These are phyloP conservation scores for Tenebrosternarchus preto DNA, from an alignment of 2,113 vertebrate species.

Conservation along the genomic window DNA sequence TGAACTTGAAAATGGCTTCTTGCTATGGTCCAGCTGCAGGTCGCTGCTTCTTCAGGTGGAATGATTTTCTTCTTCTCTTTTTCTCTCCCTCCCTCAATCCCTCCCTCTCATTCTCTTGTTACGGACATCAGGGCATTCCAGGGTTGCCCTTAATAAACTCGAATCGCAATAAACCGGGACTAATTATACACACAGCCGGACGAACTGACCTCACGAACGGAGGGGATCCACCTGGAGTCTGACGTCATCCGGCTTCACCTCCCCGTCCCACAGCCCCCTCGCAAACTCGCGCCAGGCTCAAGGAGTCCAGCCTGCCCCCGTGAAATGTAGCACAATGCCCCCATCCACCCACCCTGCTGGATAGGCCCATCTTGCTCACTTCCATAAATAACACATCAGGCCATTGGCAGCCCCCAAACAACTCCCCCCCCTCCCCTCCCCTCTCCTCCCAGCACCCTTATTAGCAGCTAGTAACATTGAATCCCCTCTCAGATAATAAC, in stretches of 20 bases:
- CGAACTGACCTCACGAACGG: constrained; percentile 44
- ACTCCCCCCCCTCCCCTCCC: constrained; percentile 11
- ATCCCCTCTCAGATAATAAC: constrained; percentile 57
- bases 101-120: constrained; percentile 46
- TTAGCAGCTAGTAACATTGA: constrained; percentile 60
- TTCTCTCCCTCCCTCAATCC: constrained; percentile 2
- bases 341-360: not conserved
- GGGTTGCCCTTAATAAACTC: constrained; percentile 55
- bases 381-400: constrained; percentile 55
- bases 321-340: constrained; percentile 19
- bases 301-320: constrained; percentile 22
- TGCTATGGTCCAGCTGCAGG: constrained; percentile 39
- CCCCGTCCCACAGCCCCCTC: not conserved
- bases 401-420: constrained; percentile 16
- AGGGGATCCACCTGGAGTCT: constrained; percentile 58
- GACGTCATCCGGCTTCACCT: constrained; percentile 42
- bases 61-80: constrained; percentile 21
- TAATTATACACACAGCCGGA: constrained; percentile 52
- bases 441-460: constrained; percentile 22
- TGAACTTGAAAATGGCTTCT: not conserved
- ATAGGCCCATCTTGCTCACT: too few relatives aligned
- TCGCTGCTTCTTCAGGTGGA: constrained; percentile 16
- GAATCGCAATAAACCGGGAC: constrained; percentile 54
- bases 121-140: constrained; percentile 57
- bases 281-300: not conserved